phyloP scores from a whole-genome alignment of 2,888 invertebrate genomes.

The Ophion obscuratus region DNA sequence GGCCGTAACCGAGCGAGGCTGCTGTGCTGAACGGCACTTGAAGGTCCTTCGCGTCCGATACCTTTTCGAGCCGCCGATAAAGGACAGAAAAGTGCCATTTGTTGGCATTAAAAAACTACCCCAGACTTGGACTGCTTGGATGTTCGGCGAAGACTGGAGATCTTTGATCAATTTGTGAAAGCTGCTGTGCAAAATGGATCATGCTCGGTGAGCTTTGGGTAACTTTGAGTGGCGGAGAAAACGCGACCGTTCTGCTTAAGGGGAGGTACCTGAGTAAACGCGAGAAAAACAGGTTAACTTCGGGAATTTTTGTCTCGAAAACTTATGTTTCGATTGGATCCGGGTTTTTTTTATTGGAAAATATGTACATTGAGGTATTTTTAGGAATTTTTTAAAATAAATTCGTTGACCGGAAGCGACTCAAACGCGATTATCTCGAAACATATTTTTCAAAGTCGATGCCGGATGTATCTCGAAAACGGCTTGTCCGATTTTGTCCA shows the following conservation, averaged over 20 bases:
- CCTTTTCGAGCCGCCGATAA: conserved; percentile 63
- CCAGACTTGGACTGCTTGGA: neutral
- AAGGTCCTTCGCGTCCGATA: conserved; percentile 86
- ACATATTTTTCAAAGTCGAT: no score
- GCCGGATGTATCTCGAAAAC: no score
- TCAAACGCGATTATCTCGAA: no score
- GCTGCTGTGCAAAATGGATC: neutral
- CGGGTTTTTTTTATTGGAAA: no score
- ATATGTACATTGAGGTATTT: no score
- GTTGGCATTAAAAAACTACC: neutral
- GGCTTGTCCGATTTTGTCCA: no score
- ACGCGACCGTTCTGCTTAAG: neutral
- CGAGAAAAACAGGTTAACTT: no score
- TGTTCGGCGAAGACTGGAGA: neutral
- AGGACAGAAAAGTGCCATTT: conserved; percentile 3
- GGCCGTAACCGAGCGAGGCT: conserved; percentile 86
- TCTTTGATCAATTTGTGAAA: neutral
- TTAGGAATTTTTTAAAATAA: no score
- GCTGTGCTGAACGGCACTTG: conserved; percentile 88
- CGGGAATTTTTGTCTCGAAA: no score
- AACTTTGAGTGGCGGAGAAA: neutral
- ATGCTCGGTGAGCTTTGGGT: neutral
- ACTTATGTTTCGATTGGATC: no score
- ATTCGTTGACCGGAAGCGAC: no score
- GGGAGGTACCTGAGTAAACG: no score